These are phyloP conservation scores for Ethmia dodecea DNA, from an alignment of 2,888 invertebrate genomes.

Conservation along the genomic window DNA sequence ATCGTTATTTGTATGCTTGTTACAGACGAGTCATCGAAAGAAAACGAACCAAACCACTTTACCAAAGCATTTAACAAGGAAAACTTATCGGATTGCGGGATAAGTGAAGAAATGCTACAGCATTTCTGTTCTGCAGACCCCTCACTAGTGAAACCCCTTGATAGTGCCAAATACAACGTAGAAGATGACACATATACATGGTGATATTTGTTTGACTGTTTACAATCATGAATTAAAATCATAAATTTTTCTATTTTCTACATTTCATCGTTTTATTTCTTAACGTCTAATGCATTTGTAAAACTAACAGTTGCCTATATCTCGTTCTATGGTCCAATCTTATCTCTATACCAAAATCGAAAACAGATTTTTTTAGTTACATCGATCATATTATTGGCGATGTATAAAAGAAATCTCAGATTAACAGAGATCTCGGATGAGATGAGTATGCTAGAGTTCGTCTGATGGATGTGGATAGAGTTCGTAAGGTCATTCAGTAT, in stretches of 20 bases:
- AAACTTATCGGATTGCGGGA: conserved; percentile 92
- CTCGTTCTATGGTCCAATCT: too few relatives aligned
- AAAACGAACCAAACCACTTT: conserved; percentile 67
- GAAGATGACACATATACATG: conserved; percentile 77
- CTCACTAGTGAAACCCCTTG: conserved; percentile 70
- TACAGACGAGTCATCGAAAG: conserved; percentile 68
- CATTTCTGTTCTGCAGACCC: conserved; percentile 81
- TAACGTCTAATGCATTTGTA: neutral
- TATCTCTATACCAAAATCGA: too few relatives aligned
- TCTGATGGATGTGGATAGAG: too few relatives aligned
- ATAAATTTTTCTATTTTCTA: conserved; percentile 25
- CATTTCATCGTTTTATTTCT: neutral
- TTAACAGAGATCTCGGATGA: too few relatives aligned
- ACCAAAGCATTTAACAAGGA: conserved; percentile 86
- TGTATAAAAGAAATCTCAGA: too few relatives aligned
- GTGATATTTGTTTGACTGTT: conserved; percentile 36
- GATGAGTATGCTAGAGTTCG: too few relatives aligned
- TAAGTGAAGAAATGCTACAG: conserved; percentile 79
- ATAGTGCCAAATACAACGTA: conserved; percentile 81
- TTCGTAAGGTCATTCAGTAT: too few relatives aligned
- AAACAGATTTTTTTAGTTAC: too few relatives aligned
- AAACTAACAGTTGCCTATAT: too few relatives aligned
- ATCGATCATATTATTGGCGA: too few relatives aligned
- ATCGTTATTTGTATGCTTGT: conserved; percentile 22
- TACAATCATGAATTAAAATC: conserved; percentile 34